Evolutionary conservation across 2,888 invertebrate genomes (phyloP), one percentile per base, ranked within the genome.

Genomic region (Conomelus anceps): DNA sequence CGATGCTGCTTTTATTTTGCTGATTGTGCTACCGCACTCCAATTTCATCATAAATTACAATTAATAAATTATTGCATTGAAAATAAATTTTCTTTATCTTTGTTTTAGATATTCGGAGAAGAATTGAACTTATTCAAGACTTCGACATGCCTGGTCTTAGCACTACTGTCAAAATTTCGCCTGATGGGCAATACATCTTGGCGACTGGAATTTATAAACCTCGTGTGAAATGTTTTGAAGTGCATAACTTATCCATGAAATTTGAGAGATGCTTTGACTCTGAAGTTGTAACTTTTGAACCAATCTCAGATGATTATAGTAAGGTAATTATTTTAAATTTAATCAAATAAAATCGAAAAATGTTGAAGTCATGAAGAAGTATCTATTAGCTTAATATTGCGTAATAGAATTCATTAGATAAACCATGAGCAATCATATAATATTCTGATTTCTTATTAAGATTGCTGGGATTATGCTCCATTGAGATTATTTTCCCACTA

Each of bases 111-210:
- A 95, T 99, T 87, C 95, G 98, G 91, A 95, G 97, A 91, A 95
- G 98, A 92, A 98, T 99, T 92, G 98, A 99, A 93, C 95, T 99
- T 85, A 98, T 99, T 91, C 99, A 99, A 94, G 99, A 99, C 93
- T 99, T 99, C 95, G 98, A 99, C 92, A 99, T 99, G 99, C 99
- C 99, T 24, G 98, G 96, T 88, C 95, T 99, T 0, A 98, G 98
- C 92, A 97, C 96, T 22, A 96, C 96, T 88, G 95, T 99, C 23
- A 95, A 96, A 92, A 95, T 98, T 91, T 97, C 99, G 11, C 96
- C 95, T 91, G 99, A 99, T 94, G 97, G 98, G 22, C 97, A 99
- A 91, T 99, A 97, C 92, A 96, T 99, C 90, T 94, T 99, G 92
- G 97, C 97, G 0, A 96, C 99, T 41, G 99, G 99, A 87, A 97